Base-by-base conservation (phyloP, 2,113 vertebrate genomes). In the Isurus oxyrinchus region DNA sequence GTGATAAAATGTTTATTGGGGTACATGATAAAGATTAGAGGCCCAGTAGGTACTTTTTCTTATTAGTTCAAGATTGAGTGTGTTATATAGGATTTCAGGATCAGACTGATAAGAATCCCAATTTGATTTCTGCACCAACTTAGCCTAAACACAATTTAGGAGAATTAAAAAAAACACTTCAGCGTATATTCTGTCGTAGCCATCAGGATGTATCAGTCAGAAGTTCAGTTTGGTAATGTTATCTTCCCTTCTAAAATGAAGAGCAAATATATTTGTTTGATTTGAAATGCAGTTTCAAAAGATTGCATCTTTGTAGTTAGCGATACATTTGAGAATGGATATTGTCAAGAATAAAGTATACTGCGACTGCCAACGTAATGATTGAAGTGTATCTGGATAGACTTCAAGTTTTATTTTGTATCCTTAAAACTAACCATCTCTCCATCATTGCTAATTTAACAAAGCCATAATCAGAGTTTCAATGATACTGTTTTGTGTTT, bases 341-440 rank as follows among this genome's bases (percentile, higher is more conserved):
- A 57, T 69, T 69, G 21, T 27, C 63, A 49, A 63, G 14, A 44
- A 69, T 23, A 31, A 49, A 69, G 16, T 91, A 57, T 7, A 27
- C 14, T 59, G 11, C 49, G 5, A 16, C 40, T 8, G 11, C 11
- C 19, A 19, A 44, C 61, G 4, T 94, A 67, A 63, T 61, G 14
- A 81, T 86, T 72, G 96, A 25, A 86, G 88, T 66, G 53, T 96
- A 96, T 97, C 97, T 98, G 98, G 97, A 98, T 98, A 97, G 97
- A 97, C 96, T 97, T 97, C 79, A 66, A 61, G 57, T 96, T 40
- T 96, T 67, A 66, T 94, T 94, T 91, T 97, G 96, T 97, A 87
- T 96, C 95, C 96, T 84, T 96, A 86, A 67, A 81, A 96, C 88
- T 96, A 61, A 96, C 67, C 96, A 57, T 23, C 27, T 40, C 76